Evolutionary conservation across 2,888 invertebrate genomes (phyloP).

Genomic region (Leptopilina syphax): DNA sequence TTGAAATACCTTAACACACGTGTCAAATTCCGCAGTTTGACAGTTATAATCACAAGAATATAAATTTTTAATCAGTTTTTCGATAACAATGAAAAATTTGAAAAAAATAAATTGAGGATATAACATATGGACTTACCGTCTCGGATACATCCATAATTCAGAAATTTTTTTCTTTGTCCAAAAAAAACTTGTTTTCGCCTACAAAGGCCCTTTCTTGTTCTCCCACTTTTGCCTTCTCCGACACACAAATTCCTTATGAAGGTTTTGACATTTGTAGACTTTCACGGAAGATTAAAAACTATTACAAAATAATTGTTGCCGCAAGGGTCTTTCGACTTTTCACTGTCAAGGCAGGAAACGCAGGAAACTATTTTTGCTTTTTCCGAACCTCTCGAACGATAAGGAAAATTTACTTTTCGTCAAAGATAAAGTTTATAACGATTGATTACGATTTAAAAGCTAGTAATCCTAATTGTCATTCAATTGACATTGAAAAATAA

Average conservation of each 20-base stretch:
- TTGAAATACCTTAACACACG: constrained; percentile 3
- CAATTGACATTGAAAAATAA: too few species aligned
- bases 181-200: too few species aligned
- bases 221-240: too few species aligned
- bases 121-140: constrained; percentile 43
- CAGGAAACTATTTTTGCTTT: background rate
- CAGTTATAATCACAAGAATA: background rate
- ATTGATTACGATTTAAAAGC: too few species aligned
- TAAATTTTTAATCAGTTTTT: background rate
- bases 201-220: too few species aligned
- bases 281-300: background rate
- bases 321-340: background rate
- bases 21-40: constrained; percentile 14
- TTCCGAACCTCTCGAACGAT: background rate
- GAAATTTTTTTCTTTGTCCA: constrained; percentile 2
- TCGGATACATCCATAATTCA: constrained; percentile 37
- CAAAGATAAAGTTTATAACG: too few species aligned
- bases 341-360: background rate
- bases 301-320: background rate
- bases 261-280: too few species aligned
- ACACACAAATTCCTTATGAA: too few species aligned
- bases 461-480: too few species aligned
- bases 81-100: background rate
- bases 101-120: background rate
- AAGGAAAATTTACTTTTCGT: too few species aligned